Conservation (phyloP, 2,888 invertebrate genomes). For the Augiades crinisus region DNA sequence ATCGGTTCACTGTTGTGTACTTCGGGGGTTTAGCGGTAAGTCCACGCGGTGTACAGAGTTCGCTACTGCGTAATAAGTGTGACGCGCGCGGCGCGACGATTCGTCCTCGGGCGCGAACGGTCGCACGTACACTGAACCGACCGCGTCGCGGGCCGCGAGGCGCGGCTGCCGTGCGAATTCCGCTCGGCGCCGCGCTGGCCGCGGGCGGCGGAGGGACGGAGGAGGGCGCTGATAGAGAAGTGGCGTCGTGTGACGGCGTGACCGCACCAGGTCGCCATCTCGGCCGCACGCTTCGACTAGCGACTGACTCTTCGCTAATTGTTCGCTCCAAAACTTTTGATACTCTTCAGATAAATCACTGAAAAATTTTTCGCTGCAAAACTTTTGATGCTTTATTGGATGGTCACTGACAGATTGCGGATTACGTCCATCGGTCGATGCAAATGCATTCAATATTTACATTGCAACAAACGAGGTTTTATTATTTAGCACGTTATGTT, state of each 20-base stretch:
- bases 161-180: slow-evolving; percentile 59
- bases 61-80: slow-evolving; percentile 77
- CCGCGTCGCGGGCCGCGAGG: slow-evolving; percentile 70
- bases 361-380: no score
- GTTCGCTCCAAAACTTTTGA: slow-evolving; percentile 44
- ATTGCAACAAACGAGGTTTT: no score
- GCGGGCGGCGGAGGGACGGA: slow-evolving; percentile 48
- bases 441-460: no score
- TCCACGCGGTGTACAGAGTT: slow-evolving; percentile 72
- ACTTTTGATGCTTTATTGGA: no score
- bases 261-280: slow-evolving; percentile 51
- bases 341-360: no score
- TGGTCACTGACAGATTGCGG: no score
- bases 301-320: slow-evolving; percentile 32
- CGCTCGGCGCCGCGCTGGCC: slow-evolving; percentile 55
- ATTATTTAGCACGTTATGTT: no score
- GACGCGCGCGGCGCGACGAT: slow-evolving; percentile 54
- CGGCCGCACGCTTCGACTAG: slow-evolving; percentile 42
- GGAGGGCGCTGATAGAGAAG: slow-evolving; percentile 63
- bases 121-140: slow-evolving; percentile 75
- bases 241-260: slow-evolving; percentile 52
- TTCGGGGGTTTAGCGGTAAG: slow-evolving; percentile 35
- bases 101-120: slow-evolving; percentile 68
- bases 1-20: slow-evolving; percentile 21
- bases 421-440: no score